These are phyloP conservation scores for Autographa gamma DNA, from an alignment of 2,888 invertebrate species.

Conservation along the genomic window DNA sequence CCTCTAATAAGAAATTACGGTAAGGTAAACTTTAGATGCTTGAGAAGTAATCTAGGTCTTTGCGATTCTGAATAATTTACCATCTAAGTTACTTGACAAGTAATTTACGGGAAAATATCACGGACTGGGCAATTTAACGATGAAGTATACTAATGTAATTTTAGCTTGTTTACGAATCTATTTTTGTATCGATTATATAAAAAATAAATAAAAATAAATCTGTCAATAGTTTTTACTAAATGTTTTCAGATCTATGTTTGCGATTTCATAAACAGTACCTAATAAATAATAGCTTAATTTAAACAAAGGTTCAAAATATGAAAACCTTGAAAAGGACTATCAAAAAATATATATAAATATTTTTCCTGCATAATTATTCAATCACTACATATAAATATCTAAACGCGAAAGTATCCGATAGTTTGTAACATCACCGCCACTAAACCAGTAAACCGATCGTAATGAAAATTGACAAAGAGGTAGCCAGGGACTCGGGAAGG, in stretches of 20 bases:
- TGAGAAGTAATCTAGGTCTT: constrained; percentile 21
- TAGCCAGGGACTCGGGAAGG: neutral
- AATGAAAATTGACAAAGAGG: constrained; percentile 2
- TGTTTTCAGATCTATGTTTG: too few species aligned
- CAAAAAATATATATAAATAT: too few species aligned
- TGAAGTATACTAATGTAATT: constrained; percentile 27
- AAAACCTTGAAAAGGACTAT: too few species aligned
- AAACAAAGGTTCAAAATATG: too few species aligned
- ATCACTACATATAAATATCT: too few species aligned
- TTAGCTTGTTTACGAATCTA: neutral
- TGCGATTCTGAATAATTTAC: constrained; percentile 31
- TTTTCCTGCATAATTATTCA: too few species aligned
- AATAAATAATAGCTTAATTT: too few species aligned
- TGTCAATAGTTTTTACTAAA: too few species aligned
- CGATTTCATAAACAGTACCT: too few species aligned
- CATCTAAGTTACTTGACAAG: constrained; percentile 20
- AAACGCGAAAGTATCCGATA: too few species aligned
- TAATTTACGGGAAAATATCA: constrained; percentile 37
- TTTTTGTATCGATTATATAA: too few species aligned
- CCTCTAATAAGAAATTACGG: constrained; percentile 47
- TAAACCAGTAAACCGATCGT: neutral
- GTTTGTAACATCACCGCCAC: neutral
- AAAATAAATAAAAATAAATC: too few species aligned
- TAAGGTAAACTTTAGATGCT: constrained; percentile 21
- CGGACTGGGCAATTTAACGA: constrained; percentile 10